A percentile compares a stretch with the other conserved stretches of the same genome.
Conservation (phyloP, 2,113 vertebrate genomes). For the Arenaria interpres region DNA sequence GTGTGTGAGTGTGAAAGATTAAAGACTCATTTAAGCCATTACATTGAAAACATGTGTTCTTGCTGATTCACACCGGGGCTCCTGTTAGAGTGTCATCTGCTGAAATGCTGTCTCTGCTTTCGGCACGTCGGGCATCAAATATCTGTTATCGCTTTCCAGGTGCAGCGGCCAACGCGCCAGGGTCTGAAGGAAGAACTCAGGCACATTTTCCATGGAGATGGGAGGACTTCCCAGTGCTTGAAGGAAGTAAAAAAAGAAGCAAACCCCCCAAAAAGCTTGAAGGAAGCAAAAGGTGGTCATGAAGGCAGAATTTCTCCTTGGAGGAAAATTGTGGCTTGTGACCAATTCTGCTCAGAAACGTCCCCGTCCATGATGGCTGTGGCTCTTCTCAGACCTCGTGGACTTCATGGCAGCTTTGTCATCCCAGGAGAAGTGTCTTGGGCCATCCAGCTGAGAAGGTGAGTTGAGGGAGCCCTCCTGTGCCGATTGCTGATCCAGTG, state of each 20-base stretch:
- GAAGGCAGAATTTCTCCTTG: background rate
- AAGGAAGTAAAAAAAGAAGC: background rate
- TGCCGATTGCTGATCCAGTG: rapidly evolving
- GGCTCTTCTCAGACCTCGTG: background rate
- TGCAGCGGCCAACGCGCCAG: rapidly evolving
- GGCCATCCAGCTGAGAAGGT: background rate
- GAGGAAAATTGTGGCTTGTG: background rate
- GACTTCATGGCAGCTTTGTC: background rate
- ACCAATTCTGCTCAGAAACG: background rate
- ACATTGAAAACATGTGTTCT: background rate
- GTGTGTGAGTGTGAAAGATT: background rate
- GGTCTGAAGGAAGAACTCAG: background rate
- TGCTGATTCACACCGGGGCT: slow-evolving; percentile 19
- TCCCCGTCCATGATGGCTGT: rapidly evolving
- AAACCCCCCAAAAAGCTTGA: background rate
- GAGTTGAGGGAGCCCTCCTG: background rate
- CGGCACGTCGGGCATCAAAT: rapidly evolving
- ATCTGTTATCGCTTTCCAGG: background rate
- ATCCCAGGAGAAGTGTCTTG: background rate
- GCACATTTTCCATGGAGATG: background rate
- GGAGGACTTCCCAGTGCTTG: background rate
- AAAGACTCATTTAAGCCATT: slow-evolving; percentile 13
- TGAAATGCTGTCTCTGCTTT: background rate
- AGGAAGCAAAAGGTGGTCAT: background rate
- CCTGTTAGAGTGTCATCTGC: slow-evolving; percentile 20